Conservation (phyloP, 92 coral and sea anemone genomes). For the Bergia puertoricense region DNA sequence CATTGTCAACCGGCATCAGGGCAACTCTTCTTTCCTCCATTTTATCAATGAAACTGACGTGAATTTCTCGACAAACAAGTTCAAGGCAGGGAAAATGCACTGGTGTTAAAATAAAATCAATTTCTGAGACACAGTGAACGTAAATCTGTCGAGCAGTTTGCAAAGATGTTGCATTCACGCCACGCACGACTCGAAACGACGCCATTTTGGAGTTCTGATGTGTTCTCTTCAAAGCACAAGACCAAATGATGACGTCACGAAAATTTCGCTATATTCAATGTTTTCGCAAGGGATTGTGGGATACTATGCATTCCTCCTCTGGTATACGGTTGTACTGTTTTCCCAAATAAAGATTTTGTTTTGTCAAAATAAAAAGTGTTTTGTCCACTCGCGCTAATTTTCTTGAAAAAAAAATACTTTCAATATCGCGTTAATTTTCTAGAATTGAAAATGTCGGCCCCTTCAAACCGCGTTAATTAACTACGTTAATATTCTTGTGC, state of each 20-base stretch:
- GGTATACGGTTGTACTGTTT: no score
- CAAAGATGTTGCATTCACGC: neutral
- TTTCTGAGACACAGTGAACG: conserved; percentile 53
- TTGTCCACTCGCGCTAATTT: no score
- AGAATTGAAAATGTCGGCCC: no score
- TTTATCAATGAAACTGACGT: conserved; percentile 50
- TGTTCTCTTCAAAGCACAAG: neutral
- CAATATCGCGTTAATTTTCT: no score
- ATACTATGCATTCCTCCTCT: neutral
- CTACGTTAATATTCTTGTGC: no score
- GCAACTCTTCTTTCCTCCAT: conserved; percentile 41
- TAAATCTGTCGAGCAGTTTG: conserved; percentile 19
- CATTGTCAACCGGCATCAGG: conserved; percentile 43
- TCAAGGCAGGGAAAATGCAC: conserved; percentile 31
- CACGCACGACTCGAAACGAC: conserved; percentile 7
- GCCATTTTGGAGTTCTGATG: neutral
- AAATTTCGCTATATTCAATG: neutral
- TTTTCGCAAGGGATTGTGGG: neutral
- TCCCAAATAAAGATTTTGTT: no score
- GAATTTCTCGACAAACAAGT: conserved; percentile 51
- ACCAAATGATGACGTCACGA: conserved; percentile 39
- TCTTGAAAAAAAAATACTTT: no score
- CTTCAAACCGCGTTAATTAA: no score
- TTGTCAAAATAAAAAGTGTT: no score
- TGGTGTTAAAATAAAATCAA: neutral